phyloP scores from a whole-genome alignment of 2,797 vertebrate genomes.

The Myiothlypis chrysogaster region DNA sequence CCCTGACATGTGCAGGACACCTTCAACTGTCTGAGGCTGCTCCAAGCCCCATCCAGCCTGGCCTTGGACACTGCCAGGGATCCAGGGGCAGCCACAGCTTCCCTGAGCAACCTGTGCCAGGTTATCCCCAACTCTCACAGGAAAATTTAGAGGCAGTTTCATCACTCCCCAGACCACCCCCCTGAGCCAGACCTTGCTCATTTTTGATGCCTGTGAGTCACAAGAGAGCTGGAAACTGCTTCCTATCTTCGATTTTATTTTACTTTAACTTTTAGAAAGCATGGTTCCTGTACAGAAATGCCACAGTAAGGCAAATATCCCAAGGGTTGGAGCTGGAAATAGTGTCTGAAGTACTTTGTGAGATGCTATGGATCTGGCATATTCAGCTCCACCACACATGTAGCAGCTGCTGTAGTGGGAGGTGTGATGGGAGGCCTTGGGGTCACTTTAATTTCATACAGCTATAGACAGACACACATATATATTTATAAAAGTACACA shows the following conservation, averaged over 20 bases:
- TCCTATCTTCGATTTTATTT: background rate
- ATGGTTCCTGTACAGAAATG: background rate
- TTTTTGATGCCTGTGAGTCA: background rate
- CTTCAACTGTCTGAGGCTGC: fast-evolving
- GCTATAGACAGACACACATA: background rate
- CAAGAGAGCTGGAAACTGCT: background rate
- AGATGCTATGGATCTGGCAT: fast-evolving
- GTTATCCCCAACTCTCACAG: background rate
- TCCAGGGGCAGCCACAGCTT: background rate
- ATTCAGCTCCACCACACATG: background rate
- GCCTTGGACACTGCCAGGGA: background rate
- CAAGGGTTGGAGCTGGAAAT: background rate
- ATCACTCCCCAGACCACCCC: background rate
- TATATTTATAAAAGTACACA: background rate
- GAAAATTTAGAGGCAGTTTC: background rate
- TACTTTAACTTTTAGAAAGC: background rate
- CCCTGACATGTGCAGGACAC: background rate
- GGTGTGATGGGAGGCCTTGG: background rate
- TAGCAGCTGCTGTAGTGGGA: background rate
- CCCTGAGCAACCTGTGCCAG: background rate
- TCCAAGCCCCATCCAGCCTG: fast-evolving
- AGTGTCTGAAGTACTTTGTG: fast-evolving
- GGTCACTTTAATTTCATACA: background rate
- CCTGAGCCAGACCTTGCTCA: background rate
- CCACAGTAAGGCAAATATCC: background rate